phyloP scores from a whole-genome alignment of 2,113 vertebrate genomes.

The Pachypanchax playfairii region DNA sequence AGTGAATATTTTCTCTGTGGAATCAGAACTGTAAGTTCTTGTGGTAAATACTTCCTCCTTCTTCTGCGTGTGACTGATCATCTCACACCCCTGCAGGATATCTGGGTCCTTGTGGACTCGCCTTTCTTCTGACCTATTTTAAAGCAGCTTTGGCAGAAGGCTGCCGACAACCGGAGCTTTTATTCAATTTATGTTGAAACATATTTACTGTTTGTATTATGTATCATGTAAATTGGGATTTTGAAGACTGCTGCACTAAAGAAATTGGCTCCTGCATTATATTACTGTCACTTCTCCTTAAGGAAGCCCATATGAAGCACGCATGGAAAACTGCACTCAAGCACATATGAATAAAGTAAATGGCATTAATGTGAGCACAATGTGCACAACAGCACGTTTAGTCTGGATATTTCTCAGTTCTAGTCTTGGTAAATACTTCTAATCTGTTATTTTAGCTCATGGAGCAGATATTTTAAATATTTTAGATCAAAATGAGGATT shows the following conservation, averaged over 20 bases:
- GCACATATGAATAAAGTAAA: constrained; percentile 21
- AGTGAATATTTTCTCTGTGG: no score
- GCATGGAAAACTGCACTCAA: constrained; percentile 10
- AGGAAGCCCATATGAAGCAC: not conserved
- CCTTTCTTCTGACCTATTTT: constrained; percentile 33
- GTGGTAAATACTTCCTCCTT: not conserved
- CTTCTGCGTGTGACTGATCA: constrained; percentile 18
- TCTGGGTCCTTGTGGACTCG: constrained; percentile 4
- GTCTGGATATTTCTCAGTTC: no score
- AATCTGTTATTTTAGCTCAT: no score
- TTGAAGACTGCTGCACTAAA: not conserved
- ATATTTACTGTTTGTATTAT: constrained; percentile 29
- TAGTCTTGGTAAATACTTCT: no score
- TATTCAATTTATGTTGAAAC: constrained; percentile 24
- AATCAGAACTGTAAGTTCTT: no score
- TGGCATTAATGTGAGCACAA: constrained; percentile 16
- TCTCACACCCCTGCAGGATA: constrained; percentile 17
- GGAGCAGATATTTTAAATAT: no score
- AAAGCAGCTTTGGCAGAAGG: constrained; percentile 18
- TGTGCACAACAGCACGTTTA: no score
- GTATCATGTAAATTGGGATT: constrained; percentile 13
- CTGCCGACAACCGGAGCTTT: constrained; percentile 10
- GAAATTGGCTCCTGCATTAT: constrained; percentile 1
- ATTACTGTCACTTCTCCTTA: constrained; percentile 24
- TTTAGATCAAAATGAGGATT: no score